phyloP scores from a whole-genome alignment of 2,113 vertebrate genomes.

The Gnathonemus echidnorhynchus region DNA sequence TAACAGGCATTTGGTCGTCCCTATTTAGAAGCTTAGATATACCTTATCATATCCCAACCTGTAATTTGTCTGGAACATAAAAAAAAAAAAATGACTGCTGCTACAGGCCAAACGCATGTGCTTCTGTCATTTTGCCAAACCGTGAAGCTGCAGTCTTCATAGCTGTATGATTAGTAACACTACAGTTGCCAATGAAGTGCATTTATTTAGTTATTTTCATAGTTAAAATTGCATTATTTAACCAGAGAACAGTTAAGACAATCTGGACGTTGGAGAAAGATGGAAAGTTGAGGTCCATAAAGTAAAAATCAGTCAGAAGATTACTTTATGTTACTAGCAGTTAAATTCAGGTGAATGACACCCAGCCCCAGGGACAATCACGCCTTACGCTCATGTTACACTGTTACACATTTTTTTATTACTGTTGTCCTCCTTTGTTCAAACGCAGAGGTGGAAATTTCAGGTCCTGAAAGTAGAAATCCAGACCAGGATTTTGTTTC shows the following conservation, averaged over 20 bases:
- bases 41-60: slow-evolving; percentile 35
- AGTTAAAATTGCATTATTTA: neutral
- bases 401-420: neutral
- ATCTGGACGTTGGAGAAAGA: neutral
- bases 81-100: slow-evolving; percentile 26
- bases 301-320: neutral
- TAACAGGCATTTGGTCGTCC: slow-evolving; percentile 11
- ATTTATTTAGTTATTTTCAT: neutral
- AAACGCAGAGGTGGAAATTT: neutral
- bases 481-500: neutral
- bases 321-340: neutral
- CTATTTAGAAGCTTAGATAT: slow-evolving; percentile 19
- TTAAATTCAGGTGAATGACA: neutral
- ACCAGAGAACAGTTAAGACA: neutral
- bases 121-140: neutral
- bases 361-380: neutral
- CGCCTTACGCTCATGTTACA: neutral
- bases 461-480: neutral
- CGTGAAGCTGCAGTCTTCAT: neutral
- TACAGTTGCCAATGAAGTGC: neutral
- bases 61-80: slow-evolving; percentile 43
- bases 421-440: neutral
- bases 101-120: neutral
- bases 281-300: neutral
- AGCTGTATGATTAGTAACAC: neutral